Base-by-base conservation (phyloP, 2,888 invertebrate species). In the Apantesis nais region DNA sequence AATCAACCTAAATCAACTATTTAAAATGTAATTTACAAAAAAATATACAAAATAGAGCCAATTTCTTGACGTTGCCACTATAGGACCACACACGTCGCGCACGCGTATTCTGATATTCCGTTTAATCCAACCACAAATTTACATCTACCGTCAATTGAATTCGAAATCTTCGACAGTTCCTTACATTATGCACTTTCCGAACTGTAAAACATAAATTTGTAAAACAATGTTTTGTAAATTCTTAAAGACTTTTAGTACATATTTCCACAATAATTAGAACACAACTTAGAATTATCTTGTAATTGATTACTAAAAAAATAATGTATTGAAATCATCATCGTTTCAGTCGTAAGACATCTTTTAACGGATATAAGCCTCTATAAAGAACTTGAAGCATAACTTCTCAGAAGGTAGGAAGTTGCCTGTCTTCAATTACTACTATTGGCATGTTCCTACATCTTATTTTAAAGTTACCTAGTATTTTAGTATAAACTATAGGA, bases 61-160 rank as follows among this genome's bases (percentile, higher is more conserved):
- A 61, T 77, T 82, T 68, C 78, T 69, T 31, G 67, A 25, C 81
- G 66, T 71, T 71, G 41, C 76, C 74, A 72, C 68, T 71, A 61
- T 55, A 68, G 68, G 88, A 87, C 88, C 87, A 87, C 88, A 88
- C 88, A 87, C 85, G 83, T 73, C 63, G 86, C 80, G 82, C 82
- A 76, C 79, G 79, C 78, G 82, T 78, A 78, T 77, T 78, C 81
- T 78, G 79, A 84, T 79, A 86, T 85, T 85, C 84, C 85, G 86
- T 82, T 84, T 84, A 84, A 85, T 82, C 81, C 78, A 72, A 74
- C 71, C 64, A 79, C 84, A 67, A 84, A 78, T 64, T 70, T 80
- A 80, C 62, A 71, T 68, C 31, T 64, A 72, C 74, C 60, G 31
- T 55, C 67, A 8, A 29, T 34, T 16, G 76, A 77, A 70, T 68